A percentile compares a stretch with the other conserved stretches of the same genome.
These are phyloP conservation scores for Caenorhabditis brenneri DNA, from an alignment of 1,140 invertebrate genomes.

Conservation along the genomic window DNA sequence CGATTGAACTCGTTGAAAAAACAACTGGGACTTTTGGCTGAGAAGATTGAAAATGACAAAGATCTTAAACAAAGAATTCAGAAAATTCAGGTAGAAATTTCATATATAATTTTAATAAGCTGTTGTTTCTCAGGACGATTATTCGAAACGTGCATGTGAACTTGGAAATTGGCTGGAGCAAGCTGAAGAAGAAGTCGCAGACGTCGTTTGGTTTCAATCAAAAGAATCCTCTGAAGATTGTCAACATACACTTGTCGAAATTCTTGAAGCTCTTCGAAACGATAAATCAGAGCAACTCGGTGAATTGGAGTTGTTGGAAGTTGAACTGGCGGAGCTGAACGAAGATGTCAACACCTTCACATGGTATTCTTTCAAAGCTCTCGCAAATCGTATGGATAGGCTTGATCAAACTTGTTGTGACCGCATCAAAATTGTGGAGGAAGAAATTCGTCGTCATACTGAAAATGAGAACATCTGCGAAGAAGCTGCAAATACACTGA, in stretches of 20 bases:
- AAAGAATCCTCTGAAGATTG: conserved; percentile 21
- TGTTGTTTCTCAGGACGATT: background rate
- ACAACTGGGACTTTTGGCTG: background rate
- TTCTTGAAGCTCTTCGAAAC: background rate
- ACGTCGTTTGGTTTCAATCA: background rate
- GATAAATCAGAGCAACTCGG: background rate
- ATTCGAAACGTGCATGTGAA: conserved; percentile 13
- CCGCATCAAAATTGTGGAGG: background rate
- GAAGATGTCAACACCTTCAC: conserved; percentile 11
- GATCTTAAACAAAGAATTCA: background rate
- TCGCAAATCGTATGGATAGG: background rate
- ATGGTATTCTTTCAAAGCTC: background rate
- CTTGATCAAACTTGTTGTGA: conserved; percentile 6
- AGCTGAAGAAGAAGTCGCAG: conserved; percentile 5
- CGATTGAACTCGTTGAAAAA: background rate
- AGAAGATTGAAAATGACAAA: background rate
- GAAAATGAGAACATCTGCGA: conserved; percentile 20
- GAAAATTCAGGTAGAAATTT: background rate
- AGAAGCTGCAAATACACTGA: background rate
- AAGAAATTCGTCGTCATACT: background rate
- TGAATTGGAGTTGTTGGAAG: background rate
- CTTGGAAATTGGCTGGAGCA: conserved; percentile 19
- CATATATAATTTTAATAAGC: background rate
- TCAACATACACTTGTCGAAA: background rate
- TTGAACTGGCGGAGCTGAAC: conserved; percentile 3